Base-by-base conservation (phyloP, 2,888 invertebrate species). In the Agonopterix subpropinquella region DNA sequence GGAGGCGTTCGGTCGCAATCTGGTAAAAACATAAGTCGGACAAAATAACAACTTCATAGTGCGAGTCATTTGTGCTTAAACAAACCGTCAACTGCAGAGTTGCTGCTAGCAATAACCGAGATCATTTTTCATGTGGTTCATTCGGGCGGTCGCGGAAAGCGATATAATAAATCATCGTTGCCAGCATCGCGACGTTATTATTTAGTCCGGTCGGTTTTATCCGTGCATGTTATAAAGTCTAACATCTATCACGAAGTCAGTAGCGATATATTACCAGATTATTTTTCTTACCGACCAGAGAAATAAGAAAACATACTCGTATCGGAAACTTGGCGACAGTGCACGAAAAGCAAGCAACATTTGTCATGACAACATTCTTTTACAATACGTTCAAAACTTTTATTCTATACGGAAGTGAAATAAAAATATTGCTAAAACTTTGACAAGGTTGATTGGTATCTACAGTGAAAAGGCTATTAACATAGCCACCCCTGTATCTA, bases 101-200 rank as follows among this genome's bases (percentile, higher is more conserved):
- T 77, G 80, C 72, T 78, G 78, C 69, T 77, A 78, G 85, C 84
- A 87, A 87, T 87, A 87, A 83, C 82, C 73, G 71, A 69, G 80
- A 86, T 84, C 86, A 86, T 88, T 88, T 88, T 88, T 88, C 87
- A 88, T 84, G 78, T 73, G 86, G 85, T 82, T 86, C 83, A 85
- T 87, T 86, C 83, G 77, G 77, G 80, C 82, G 81, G 83, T 73
- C 82, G 83, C 81, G 82, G 77, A 83, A 80, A 83, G 78, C 84
- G 79, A 82, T 83, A 80, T 83, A 83, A 87, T 88, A 87, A 88
- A 88, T 88, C 87, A 87, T 83, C 73, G 80, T 28, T 84, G 77
- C 83, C 84, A 80, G 76, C 80, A 81, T 86, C 84, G 83, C 78
- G 71, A 76, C 73, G 77, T 78, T 82, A 85, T 85, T 85, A 85